Conservation (phyloP, 2,113 vertebrate genomes). For the Epinephelus moara region DNA sequence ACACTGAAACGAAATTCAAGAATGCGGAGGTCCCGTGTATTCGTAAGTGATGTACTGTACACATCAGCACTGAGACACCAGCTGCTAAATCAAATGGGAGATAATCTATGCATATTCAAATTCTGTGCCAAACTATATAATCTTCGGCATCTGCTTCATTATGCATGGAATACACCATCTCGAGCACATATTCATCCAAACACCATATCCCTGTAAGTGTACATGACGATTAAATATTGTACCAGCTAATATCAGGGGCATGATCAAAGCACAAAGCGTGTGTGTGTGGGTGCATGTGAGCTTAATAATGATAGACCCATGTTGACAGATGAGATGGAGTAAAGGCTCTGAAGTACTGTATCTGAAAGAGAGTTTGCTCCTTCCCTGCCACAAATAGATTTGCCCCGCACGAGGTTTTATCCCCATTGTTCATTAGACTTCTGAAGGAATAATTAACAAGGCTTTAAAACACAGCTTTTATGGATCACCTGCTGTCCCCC, state of each 20-base stretch:
- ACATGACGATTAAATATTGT: slow-evolving; percentile 62
- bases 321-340: slow-evolving; percentile 71
- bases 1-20: slow-evolving; percentile 61
- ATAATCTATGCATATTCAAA: slow-evolving; percentile 81
- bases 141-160: slow-evolving; percentile 79
- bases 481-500: slow-evolving; percentile 89
- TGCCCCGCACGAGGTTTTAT: slow-evolving; percentile 80
- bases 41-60: slow-evolving; percentile 67
- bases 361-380: slow-evolving; percentile 63
- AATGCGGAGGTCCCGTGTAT: slow-evolving; percentile 47
- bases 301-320: slow-evolving; percentile 54
- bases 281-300: slow-evolving; percentile 30
- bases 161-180: slow-evolving; percentile 70
- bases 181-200: slow-evolving; percentile 52
- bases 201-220: slow-evolving; percentile 48
- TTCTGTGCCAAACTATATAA: slow-evolving; percentile 77
- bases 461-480: slow-evolving; percentile 88
- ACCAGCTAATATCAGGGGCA: slow-evolving; percentile 42
- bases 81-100: slow-evolving; percentile 77
- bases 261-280: slow-evolving; percentile 65
- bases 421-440: slow-evolving; percentile 86
- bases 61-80: slow-evolving; percentile 70
- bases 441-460: slow-evolving; percentile 89
- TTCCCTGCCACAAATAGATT: slow-evolving; percentile 73
- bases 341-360: slow-evolving; percentile 67